Conservation (phyloP, 2,888 invertebrate genomes). For the Lithophane ornitopus region DNA sequence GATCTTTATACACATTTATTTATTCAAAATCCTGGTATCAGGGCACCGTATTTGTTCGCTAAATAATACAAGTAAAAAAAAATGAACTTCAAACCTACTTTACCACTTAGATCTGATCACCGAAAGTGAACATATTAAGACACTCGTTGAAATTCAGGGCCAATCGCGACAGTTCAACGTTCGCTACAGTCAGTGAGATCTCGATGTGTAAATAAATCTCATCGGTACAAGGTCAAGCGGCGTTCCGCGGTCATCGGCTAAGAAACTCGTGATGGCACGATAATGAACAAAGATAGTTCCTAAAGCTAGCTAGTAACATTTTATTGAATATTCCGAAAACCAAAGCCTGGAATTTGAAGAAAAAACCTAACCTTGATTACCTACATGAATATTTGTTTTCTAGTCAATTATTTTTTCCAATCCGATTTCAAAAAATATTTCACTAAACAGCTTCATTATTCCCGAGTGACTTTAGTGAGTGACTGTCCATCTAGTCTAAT, state of each 20-base stretch:
- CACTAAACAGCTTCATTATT: neutral
- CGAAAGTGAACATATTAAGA: neutral
- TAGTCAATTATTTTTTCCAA: constrained; percentile 1
- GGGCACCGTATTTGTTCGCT: neutral
- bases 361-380: neutral
- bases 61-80: neutral
- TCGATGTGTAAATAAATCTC: constrained; percentile 46
- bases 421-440: neutral
- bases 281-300: constrained; percentile 28
- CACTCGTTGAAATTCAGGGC: constrained; percentile 35
- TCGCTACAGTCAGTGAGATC: constrained; percentile 34
- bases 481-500: neutral
- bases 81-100: neutral
- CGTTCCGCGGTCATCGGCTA: constrained; percentile 17
- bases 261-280: constrained; percentile 8
- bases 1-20: neutral
- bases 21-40: neutral
- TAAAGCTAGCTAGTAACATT: constrained; percentile 1
- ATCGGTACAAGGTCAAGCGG: constrained; percentile 39
- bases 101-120: neutral
- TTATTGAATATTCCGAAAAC: constrained; percentile 12
- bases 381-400: neutral
- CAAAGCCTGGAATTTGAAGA: neutral
- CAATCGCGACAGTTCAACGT: constrained; percentile 33
- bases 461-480: neutral